Base-by-base conservation (phyloP, 2,888 invertebrate genomes). In the Steinernema carpocapsae region DNA sequence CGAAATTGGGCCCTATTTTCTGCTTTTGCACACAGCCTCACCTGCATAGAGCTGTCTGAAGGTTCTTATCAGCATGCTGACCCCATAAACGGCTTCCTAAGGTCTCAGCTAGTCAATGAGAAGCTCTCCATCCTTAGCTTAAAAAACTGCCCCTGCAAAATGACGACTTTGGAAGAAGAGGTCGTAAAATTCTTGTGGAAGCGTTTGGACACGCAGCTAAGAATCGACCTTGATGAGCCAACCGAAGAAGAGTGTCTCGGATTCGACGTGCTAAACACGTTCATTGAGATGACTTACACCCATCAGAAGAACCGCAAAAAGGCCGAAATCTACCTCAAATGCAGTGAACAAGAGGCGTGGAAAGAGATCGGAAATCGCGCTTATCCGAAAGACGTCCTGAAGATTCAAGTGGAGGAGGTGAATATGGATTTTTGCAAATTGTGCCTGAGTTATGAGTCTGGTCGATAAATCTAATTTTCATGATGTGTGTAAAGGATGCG, bases 281-380 rank as follows among this genome's bases (percentile, higher is more conserved):
- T 64, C 64, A 32, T 64, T 17, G 64, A 64, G 32, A 64, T 64
- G 64, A 64, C 64, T 6, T 64, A 24, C 56, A 56, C 56, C 19
- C 56, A 26, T 26, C 56, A 56, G 26, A 56, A 56, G 22, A 17
- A 22, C 4, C 56, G 24, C 2, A 56, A 56, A 22, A 56, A 3
- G 14, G 56, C 56, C 22, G 56, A 56, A 26, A 22, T 56, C 26
- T 56, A 56, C 56, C 2, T 56, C 19, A 56, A 24, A 14, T 12
- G 14, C 24, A 12, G 19, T 12, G 4, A 56, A 14, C 22, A 26
- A 22, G 14, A 22, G 17, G 56, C 22, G 56, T 12, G 14, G 14
- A 26, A 56, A 4, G 56, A 56, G 14, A 26, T 56, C 24, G 22
- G 24, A 14, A 56, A 56, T 24, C 56, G 56, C 4, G 56, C 4